These are phyloP conservation scores for Glaucidium brasilianum DNA, from an alignment of 2,113 vertebrate genomes.

Conservation along the genomic window DNA sequence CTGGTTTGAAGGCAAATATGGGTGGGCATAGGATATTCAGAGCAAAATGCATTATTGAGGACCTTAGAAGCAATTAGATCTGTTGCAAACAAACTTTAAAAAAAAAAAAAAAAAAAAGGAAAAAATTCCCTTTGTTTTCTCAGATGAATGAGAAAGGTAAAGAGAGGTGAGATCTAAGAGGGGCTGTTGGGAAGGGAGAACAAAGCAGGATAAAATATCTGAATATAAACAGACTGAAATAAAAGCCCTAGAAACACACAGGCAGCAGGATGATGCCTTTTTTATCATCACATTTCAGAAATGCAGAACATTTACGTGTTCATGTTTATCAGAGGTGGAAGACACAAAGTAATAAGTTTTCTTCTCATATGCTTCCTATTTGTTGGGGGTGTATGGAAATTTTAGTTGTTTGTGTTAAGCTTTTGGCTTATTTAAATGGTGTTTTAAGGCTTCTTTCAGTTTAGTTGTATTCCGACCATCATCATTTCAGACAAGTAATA, in stretches of 20 bases:
- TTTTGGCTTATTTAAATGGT: conserved; percentile 17
- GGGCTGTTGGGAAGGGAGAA: background rate
- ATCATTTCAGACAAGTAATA: background rate
- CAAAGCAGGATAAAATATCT: background rate
- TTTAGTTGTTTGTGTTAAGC: background rate
- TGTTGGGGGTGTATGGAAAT: background rate
- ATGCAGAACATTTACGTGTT: background rate
- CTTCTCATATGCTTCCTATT: background rate
- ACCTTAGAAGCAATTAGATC: background rate
- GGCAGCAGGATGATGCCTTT: background rate
- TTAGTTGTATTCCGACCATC: background rate
- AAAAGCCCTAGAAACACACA: background rate
- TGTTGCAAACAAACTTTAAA: background rate
- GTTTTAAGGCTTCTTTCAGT: background rate
- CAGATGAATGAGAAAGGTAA: background rate
- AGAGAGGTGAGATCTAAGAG: background rate
- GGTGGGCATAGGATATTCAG: background rate
- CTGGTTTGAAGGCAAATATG: background rate
- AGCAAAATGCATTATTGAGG: background rate
- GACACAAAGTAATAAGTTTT: conserved; percentile 27
- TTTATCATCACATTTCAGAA: conserved; percentile 37
- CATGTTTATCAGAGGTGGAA: conserved; percentile 5
- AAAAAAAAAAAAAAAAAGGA: background rate
- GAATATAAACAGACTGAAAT: conserved; percentile 7
- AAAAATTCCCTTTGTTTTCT: background rate